Evolutionary conservation across 2,888 invertebrate genomes (phyloP).

Genomic region (Caenorhabditis auriculariae): DNA sequence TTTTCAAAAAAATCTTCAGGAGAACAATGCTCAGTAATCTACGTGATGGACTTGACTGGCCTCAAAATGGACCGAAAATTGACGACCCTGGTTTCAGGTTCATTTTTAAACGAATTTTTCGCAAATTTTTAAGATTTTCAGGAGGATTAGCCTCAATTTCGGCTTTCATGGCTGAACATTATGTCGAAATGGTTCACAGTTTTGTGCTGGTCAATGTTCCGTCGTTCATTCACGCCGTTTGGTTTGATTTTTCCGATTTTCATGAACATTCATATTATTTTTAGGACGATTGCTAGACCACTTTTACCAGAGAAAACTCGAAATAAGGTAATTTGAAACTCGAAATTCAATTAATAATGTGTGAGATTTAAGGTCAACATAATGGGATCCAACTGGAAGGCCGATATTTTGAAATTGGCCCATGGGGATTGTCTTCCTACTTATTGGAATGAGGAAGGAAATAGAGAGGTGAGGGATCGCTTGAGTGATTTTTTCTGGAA

Average conservation of each 20-base stretch:
- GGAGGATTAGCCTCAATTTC: constrained; percentile 57
- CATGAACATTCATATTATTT: constrained; percentile 4
- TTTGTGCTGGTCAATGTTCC: constrained; percentile 62
- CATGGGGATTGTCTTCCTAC: constrained; percentile 49
- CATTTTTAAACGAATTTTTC: not conserved
- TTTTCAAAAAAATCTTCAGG: constrained; percentile 21
- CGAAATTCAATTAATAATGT: not conserved
- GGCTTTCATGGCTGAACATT: constrained; percentile 59
- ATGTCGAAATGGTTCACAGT: constrained; percentile 55
- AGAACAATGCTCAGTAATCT: constrained; percentile 55
- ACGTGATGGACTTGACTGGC: constrained; percentile 61
- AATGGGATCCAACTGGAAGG: constrained; percentile 45
- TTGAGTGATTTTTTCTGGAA: no score
- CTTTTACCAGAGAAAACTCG: constrained; percentile 57
- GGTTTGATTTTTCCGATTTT: constrained; percentile 17
- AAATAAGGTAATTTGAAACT: constrained; percentile 39
- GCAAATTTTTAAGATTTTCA: constrained; percentile 8
- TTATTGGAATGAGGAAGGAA: constrained; percentile 58
- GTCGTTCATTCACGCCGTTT: constrained; percentile 51
- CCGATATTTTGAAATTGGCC: constrained; percentile 53
- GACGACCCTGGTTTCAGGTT: constrained; percentile 40
- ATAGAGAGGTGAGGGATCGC: no score
- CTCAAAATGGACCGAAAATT: constrained; percentile 51
- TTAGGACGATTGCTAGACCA: constrained; percentile 53
- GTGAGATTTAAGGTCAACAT: constrained; percentile 38